Base-by-base conservation (phyloP, 2,888 invertebrate species). In the Oligia strigilis region DNA sequence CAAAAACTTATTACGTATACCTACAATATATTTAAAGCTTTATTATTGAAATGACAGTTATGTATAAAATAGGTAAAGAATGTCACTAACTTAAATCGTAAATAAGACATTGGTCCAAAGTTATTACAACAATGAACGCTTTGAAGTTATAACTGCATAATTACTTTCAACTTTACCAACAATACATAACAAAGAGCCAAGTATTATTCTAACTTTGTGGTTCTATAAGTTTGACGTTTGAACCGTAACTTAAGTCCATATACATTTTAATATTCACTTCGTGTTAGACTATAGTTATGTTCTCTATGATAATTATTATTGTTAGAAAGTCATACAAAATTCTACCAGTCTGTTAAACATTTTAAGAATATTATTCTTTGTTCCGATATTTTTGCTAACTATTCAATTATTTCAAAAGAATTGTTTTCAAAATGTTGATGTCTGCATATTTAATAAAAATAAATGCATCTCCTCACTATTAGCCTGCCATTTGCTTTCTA, bases 401-500 rank as follows among this genome's bases (percentile, higher is more conserved):
- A 64, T 65, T 36, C 1, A 5, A 11, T 14, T 17, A 62, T 67
- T 74, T 52, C 40, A 19, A 72, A 79, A 52, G 4, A 70, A 14
- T 23, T 8, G 5, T 40, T 71, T 55, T 19, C 36, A 55, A 70
- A 52, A 52, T 13, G 13, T 9, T 5, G 2, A 55, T 23, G 72
- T 65, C 60, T 67, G 43, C 4, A 75, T 29, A 29, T 58, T 23
- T 29, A 29, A 49, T 29, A 29, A 49, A 72, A 80, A 80, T 3
- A 80, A 62, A 65, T 62, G n/a, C 9, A 40, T n/a, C 6, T n/a
- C 14, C 1, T 9, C 4, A 60, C 36, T 46, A 60, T 29, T 13
- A 55, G 43, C 3, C 5, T 0, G 40, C 40, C 72, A 80, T 77
- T 84, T 60, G 46, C 52, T 78, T 87, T 80, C 74, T 70, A 78